Base-by-base conservation (phyloP, 2,797 vertebrate genomes). In the Florisuga fusca region DNA sequence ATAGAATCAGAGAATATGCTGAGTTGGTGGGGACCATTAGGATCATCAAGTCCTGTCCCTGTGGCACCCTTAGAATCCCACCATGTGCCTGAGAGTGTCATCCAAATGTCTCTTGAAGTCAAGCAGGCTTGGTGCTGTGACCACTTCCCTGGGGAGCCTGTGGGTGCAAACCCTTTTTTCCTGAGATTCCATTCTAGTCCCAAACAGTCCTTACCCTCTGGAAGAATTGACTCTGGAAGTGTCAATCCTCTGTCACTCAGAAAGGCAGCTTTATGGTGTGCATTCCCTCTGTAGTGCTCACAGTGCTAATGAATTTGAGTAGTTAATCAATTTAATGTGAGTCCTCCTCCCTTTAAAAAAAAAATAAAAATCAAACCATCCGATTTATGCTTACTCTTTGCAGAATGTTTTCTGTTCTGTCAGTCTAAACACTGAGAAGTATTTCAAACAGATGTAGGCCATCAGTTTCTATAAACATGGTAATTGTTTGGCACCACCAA, bases 401-500 rank as follows among this genome's bases (percentile, higher is more conserved):
- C 91, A 96, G 96, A 98, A 95, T 97, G 96, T 97, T 98, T 97
- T 97, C 84, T 92, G 74, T 97, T 95, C 92, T 94, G 96, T 98
- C 96, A 96, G 94, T 95, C 96, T 96, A 97, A 98, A 98, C 95
- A 97, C 69, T 46, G 91, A 90, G 94, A 95, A 96, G 88, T 87
- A 96, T 97, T 97, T 96, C 93, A 92, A 96, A 95, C 98, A 98
- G 97, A 98, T 98, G 98, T 96, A 91, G 96, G 87, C 84, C 91
- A 92, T 98, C 97, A 95, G 87, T 96, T 96, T 97, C 95, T 97
- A 84, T 98, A 98, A 98, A 98, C 97, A 97, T 83, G 1, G 19
- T 97, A 97, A 98, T 97, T 96, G 97, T 95, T 97, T 98, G 98
- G 98, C 98, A 97, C 89, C 62, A 69, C 89, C 5, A 36, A 22